Conservation (phyloP, 1,140 invertebrate species). For the Caenorhabditis tropicalis region DNA sequence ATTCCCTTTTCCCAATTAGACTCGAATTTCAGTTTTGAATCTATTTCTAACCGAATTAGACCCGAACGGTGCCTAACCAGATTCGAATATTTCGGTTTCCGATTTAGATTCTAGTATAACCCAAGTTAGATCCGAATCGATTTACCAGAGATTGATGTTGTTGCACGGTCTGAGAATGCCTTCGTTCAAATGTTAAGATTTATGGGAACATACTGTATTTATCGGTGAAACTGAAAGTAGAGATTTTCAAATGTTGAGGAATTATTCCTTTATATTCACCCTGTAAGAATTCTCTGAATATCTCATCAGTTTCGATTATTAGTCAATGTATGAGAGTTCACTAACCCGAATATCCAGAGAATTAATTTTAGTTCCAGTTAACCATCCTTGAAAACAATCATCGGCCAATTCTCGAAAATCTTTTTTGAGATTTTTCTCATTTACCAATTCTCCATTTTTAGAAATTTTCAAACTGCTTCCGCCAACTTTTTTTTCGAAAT, state of each 20-base stretch:
- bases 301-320: too few species aligned
- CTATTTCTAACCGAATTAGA: too few species aligned
- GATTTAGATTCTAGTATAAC: too few species aligned
- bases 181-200: background rate
- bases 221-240: background rate
- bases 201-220: slow-evolving; percentile 3
- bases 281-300: background rate
- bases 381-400: slow-evolving; percentile 1
- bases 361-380: background rate
- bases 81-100: too few species aligned
- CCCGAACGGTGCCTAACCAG: too few species aligned
- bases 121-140: too few species aligned
- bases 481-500: background rate
- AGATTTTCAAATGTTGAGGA: background rate
- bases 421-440: background rate
- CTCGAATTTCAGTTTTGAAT: too few species aligned
- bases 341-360: slow-evolving; percentile 1
- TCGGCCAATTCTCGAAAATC: background rate
- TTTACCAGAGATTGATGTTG: background rate
- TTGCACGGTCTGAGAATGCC: background rate
- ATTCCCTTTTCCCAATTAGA: too few species aligned
- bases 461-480: background rate
- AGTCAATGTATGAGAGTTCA: too few species aligned
- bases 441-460: background rate
- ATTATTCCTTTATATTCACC: background rate